Percentiles rank a stretch among this genome's conserved stretches.
phyloP scores from a whole-genome alignment of 2,797 vertebrate species.

The Hydrocynus forskahlii region DNA sequence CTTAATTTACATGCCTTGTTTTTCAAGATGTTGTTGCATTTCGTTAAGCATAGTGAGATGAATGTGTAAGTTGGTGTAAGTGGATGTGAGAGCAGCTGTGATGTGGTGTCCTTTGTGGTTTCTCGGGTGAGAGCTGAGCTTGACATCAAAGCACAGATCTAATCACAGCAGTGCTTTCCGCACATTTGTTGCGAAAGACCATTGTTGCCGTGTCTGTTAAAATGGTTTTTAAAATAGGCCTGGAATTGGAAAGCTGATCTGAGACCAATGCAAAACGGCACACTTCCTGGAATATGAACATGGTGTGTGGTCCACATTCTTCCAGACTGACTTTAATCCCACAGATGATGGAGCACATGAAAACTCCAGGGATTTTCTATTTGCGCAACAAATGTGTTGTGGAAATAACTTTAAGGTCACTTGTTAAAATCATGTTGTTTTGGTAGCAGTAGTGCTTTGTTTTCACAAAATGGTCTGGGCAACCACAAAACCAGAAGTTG shows the following conservation, averaged over 20 bases:
- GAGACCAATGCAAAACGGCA: background rate
- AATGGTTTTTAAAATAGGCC: background rate
- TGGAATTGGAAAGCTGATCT: background rate
- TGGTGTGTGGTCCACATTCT: slow-evolving; percentile 15
- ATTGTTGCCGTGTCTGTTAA: background rate
- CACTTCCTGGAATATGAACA: background rate
- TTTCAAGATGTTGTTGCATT: background rate
- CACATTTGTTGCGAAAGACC: background rate
- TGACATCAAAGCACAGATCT: background rate
- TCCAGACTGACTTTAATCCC: background rate
- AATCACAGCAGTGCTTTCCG: background rate
- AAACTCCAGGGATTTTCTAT: background rate
- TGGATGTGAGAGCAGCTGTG: background rate
- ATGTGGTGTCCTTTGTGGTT: slow-evolving; percentile 7
- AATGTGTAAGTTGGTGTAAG: background rate
- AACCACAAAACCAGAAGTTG: background rate
- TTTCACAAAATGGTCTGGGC: background rate
- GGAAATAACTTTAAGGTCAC: background rate
- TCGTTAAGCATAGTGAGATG: background rate
- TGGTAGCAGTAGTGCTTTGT: background rate
- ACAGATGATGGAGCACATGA: background rate
- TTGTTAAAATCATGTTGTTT: background rate
- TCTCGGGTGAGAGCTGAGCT: background rate
- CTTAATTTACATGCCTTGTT: background rate
- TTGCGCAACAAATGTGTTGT: background rate